Evolutionary conservation across 2,113 vertebrate genomes (phyloP), one percentile per base, ranked within the genome.

Genomic region (Herpetotheres cachinnans): DNA sequence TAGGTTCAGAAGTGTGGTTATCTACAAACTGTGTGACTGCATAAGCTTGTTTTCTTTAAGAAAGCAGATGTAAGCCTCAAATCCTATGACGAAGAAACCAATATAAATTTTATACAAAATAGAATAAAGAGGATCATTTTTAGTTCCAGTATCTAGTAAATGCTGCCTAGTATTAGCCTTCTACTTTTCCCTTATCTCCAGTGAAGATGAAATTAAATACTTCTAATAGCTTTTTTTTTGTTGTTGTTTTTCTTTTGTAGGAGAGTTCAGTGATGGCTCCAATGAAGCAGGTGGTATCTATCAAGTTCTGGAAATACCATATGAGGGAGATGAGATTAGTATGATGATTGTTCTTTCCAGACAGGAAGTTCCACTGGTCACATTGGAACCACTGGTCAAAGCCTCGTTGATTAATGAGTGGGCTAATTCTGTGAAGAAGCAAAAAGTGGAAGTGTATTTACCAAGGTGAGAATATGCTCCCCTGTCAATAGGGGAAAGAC

Each of bases 221-320:
- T 62, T 78, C 22, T 72, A 25, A 80, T 7, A 25, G 11, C 3
- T 12, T 42, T 82, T 93, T 12, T 42, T 82, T 93, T 44, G 10
- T 38, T 86, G 21, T 72, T 73, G 11, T 66, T 83, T 71, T 55
- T 95, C 27, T 73, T 34, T 86, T 97, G 22, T 77, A 99, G 99
- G 99, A n/a, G 99, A 99, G 97, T 99, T 99, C 97, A 99, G 99
- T 56, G 99, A 99, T 73, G 99, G 99, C 71, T 99, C 99, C 66
- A 99, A 99, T 54, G 99, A 99, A 96, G 99, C 99, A 13, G 99
- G 99, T 3, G 99, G 99, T 13, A 99, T 99, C 91, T 99, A 99
- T 96, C 99, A 99, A 98, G 99, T 99, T 26, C 92, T 99, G 91
- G 99, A 99, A 98, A 99, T 99, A 95, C 99, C 99, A 0, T 99